Evolutionary conservation across 2,888 invertebrate genomes (phyloP).

Genomic region (Diaphora mendica): DNA sequence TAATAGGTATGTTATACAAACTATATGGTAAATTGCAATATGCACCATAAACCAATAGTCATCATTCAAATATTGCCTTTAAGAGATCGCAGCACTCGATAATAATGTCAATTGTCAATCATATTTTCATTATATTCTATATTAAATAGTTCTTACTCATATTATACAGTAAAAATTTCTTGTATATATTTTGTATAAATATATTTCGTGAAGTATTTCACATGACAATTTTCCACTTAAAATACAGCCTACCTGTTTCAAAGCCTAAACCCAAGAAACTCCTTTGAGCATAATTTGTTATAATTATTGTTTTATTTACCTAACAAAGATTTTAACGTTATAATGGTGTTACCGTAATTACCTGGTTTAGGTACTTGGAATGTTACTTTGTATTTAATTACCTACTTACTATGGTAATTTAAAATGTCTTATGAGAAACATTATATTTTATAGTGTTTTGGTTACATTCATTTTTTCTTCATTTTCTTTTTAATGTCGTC

Average conservation of each 20-base stretch:
- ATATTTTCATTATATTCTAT: too few relatives aligned
- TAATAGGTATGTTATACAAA: too few relatives aligned
- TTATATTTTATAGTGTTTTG: neutral
- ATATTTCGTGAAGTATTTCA: too few relatives aligned
- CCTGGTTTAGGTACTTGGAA: neutral
- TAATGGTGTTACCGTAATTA: neutral
- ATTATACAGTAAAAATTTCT: too few relatives aligned
- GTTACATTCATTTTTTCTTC: neutral
- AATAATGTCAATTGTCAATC: too few relatives aligned
- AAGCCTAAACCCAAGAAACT: neutral
- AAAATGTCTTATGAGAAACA: neutral
- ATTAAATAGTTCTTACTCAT: too few relatives aligned
- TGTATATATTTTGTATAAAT: too few relatives aligned
- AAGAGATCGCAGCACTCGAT: too few relatives aligned
- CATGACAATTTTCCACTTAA: neutral
- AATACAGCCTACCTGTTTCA: neutral
- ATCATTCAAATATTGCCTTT: too few relatives aligned
- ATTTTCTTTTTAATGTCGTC: neutral
- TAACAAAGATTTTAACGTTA: neutral
- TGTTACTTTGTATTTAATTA: conserved; percentile 1
- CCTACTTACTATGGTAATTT: neutral
- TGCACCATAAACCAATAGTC: too few relatives aligned
- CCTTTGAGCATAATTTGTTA: neutral
- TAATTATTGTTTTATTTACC: neutral
- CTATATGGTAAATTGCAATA: too few relatives aligned